Evolutionary conservation across 2,113 vertebrate species (phyloP), one percentile per base, ranked within the genome.

Genomic region (Clarias gariepinus): DNA sequence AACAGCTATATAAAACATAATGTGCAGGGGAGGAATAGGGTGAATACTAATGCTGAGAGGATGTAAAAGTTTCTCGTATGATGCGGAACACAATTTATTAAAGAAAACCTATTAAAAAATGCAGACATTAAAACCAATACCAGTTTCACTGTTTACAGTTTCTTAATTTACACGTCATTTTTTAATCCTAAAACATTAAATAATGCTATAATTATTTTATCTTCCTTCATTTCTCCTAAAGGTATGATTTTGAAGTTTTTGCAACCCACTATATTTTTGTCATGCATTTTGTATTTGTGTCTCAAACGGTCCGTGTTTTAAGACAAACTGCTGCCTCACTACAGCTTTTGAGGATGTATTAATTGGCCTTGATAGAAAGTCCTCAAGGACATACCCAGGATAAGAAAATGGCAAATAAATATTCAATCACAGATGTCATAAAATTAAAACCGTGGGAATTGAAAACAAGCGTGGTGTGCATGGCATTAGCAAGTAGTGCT

Each of bases 401-500:
- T 3, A 71, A 84, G 66, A n/a, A 78, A 64, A 64, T 60, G 28
- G 36, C 60, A 66, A 82, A 64, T 33, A 61, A 82, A 53, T 21
- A 84, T 25, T 57, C 66, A 84, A 16, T 58, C n/a, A 36, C 10
- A 53, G 25, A 21, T 86, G 82, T 77, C 30, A 18, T 53, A 87
- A 85, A 81, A 66, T 55, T 88, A 61, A 82, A 61, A 84, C 21
- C 30, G 25, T 81, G 66, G 85, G 33, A 82, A 53, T 64, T 15
- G 57, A 68, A 81, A 63, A 53, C 41, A 60, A 78, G 83, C 83
- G 33, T 81, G 79, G 30, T 81, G 73, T 84, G 63, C 73, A 79
- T 64, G 36, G 8, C 64, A 66, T 90, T 89, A 88, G 58, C 21
- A 89, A 76, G 90, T 23, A 73, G 63, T 83, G 81, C 92, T 89